These are phyloP conservation scores for Coptotermes formosanus DNA, from an alignment of 1,140 invertebrate species.

Conservation along the genomic window DNA sequence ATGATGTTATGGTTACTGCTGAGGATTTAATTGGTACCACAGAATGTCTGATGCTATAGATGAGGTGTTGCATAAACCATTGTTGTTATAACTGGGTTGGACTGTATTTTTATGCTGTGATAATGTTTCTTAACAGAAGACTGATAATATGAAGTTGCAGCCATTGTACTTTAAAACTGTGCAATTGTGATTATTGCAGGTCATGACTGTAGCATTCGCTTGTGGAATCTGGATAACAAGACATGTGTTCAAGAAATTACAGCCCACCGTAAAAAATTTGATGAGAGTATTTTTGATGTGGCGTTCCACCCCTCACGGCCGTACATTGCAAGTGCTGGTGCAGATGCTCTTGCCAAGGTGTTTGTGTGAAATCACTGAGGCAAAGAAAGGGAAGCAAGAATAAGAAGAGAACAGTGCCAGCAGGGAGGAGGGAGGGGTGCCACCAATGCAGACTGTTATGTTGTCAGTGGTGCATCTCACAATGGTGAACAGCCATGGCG, in stretches of 20 bases:
- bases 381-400: background rate
- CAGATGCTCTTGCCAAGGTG: constrained; percentile 97
- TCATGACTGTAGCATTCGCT: constrained; percentile 97
- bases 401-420: background rate
- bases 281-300: constrained; percentile 98
- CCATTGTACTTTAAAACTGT: no score
- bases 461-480: background rate
- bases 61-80: no score
- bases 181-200: constrained; percentile 51
- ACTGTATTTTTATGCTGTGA: background rate
- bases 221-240: constrained; percentile 99
- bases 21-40: no score
- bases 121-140: no score
- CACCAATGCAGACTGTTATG: background rate
- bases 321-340: constrained; percentile 97
- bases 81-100: no score
- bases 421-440: background rate
- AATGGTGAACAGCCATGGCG: background rate
- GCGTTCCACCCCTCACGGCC: constrained; percentile 98
- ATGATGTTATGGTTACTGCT: no score
- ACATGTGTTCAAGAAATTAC: constrained; percentile 99
- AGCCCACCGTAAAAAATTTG: constrained; percentile 98
- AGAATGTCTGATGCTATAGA: no score
- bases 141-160: no score
- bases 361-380: constrained; percentile 64